These are phyloP conservation scores for Dinocampus coccinellae DNA, from an alignment of 2,888 invertebrate species.

Conservation along the genomic window DNA sequence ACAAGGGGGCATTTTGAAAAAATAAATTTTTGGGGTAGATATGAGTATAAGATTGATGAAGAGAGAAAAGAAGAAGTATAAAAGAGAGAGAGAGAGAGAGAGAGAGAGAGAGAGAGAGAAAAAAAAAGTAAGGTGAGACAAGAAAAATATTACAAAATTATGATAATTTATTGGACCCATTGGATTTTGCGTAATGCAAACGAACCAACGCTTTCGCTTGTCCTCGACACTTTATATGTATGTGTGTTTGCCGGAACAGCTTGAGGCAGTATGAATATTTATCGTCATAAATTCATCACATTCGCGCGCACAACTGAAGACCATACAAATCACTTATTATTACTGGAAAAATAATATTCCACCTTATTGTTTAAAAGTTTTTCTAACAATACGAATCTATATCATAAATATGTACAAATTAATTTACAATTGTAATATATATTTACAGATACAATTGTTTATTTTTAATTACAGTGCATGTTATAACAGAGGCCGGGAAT, in stretches of 20 bases:
- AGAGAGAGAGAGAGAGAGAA: not conserved
- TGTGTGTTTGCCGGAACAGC: not conserved
- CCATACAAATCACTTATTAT: conserved; percentile 20
- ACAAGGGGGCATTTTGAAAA: conserved; percentile 11
- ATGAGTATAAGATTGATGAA: not conserved
- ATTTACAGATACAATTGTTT: not conserved
- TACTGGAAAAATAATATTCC: not conserved
- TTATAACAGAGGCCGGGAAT: not conserved
- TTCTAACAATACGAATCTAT: not conserved
- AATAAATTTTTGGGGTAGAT: not conserved
- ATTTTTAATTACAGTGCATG: not conserved
- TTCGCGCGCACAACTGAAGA: conserved; percentile 1
- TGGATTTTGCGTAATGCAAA: not conserved
- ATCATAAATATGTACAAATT: not conserved
- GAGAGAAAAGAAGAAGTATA: not conserved
- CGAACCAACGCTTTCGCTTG: conserved; percentile 43
- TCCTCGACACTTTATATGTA: conserved; percentile 46
- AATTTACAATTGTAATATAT: not conserved
- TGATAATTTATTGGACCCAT: conserved; percentile 54
- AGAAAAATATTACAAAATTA: conserved; percentile 62
- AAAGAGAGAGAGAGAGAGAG: not conserved
- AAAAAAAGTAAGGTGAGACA: conserved; percentile 23
- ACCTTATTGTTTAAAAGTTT: not conserved
- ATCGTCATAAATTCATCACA: conserved; percentile 21
- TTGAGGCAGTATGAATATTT: conserved; percentile 16